A percentile compares a stretch with the other conserved stretches of the same genome.
These are phyloP conservation scores for Leptopilina myrica DNA, from an alignment of 2,888 invertebrate genomes.

Conservation along the genomic window DNA sequence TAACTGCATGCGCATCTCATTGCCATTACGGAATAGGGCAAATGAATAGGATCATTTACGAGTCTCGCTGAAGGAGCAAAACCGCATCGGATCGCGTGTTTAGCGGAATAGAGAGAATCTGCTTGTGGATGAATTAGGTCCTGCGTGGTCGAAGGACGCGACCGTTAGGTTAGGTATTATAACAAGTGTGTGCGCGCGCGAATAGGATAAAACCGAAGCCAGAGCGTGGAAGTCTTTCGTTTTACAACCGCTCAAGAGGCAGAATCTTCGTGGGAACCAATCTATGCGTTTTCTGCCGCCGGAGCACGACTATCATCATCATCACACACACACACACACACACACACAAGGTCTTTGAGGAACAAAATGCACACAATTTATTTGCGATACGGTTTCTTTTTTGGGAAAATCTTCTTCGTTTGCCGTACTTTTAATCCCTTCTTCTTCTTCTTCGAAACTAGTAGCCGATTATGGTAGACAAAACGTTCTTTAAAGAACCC, in stretches of 20 bases:
- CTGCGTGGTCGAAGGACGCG: slow-evolving; percentile 64
- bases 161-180: slow-evolving; percentile 62
- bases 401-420: too few species aligned
- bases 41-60: slow-evolving; percentile 57
- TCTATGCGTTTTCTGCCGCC: slow-evolving; percentile 57
- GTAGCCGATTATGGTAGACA: too few species aligned
- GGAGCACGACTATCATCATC: slow-evolving; percentile 48
- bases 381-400: too few species aligned
- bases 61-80: slow-evolving; percentile 53
- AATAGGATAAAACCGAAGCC: slow-evolving; percentile 57
- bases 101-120: slow-evolving; percentile 47
- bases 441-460: too few species aligned
- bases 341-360: too few species aligned
- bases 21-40: slow-evolving; percentile 52
- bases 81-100: slow-evolving; percentile 61
- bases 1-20: slow-evolving; percentile 52
- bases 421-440: too few species aligned
- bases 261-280: slow-evolving; percentile 66
- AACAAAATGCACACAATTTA: too few species aligned
- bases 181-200: slow-evolving; percentile 51
- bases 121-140: slow-evolving; percentile 48
- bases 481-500: too few species aligned
- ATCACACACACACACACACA: too few species aligned
- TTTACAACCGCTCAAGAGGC: slow-evolving; percentile 54
- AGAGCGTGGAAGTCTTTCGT: slow-evolving; percentile 56